A percentile compares a stretch with the other conserved stretches of the same genome.
Conservation (phyloP, 1,140 invertebrate genomes). For the Lysiphlebus fabarum region DNA sequence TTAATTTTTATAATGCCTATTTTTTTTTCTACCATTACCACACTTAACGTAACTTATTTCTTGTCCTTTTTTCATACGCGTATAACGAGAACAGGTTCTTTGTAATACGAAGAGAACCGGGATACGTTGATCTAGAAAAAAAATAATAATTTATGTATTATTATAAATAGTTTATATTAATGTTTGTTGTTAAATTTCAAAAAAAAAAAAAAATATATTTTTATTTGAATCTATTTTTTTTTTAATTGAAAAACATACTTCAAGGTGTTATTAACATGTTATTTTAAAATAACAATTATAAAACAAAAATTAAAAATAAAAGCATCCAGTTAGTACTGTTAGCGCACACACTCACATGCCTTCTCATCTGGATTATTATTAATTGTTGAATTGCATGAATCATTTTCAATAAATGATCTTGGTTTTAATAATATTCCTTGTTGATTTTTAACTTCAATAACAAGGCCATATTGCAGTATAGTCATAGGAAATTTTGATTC, state of each 20-base stretch:
- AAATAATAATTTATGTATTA: too few relatives aligned
- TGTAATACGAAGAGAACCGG: constrained; percentile 50
- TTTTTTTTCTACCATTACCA: background rate
- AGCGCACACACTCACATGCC: constrained; percentile 57
- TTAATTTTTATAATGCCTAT: too few relatives aligned
- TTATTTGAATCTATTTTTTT: too few relatives aligned
- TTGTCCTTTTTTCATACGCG: constrained; percentile 50
- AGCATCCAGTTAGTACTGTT: constrained; percentile 50
- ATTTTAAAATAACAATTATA: constrained; percentile 27
- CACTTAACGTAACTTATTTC: constrained; percentile 46
- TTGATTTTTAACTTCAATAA: constrained; percentile 63
- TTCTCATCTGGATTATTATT: constrained; percentile 46
- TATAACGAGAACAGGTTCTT: constrained; percentile 53
- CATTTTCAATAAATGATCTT: constrained; percentile 55
- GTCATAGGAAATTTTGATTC: too few relatives aligned
- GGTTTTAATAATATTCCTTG: constrained; percentile 58
- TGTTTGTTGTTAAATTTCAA: too few relatives aligned
- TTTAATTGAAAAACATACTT: too few relatives aligned
- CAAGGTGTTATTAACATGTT: too few relatives aligned
- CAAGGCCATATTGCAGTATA: constrained; percentile 51
- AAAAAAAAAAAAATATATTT: too few relatives aligned
- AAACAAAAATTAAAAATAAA: constrained; percentile 31
- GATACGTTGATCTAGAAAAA: constrained; percentile 42
- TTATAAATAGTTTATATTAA: too few relatives aligned
- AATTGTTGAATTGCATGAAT: constrained; percentile 42